Conservation (phyloP, 2,113 vertebrate genomes). For the Taurulus bubalis region DNA sequence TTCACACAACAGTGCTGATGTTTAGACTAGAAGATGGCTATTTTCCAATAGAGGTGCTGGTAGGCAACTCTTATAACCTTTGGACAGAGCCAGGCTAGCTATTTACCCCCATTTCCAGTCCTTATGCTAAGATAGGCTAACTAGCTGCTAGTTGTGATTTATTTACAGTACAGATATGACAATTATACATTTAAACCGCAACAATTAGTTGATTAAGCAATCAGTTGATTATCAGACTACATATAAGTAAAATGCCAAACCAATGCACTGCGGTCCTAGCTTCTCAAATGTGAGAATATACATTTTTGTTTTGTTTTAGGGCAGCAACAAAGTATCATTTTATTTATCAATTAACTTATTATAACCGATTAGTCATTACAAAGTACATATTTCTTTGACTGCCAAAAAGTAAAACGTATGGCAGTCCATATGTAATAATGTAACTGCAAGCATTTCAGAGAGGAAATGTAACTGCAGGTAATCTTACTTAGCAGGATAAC, state of each 20-base stretch:
- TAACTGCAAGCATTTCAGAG: background rate
- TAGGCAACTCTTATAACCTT: background rate
- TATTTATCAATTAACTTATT: background rate
- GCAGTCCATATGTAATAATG: background rate
- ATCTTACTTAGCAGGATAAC: background rate
- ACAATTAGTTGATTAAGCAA: background rate
- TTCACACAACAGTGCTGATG: background rate
- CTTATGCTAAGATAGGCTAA: slow-evolving; percentile 1
- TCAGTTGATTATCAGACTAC: background rate
- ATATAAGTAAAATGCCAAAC: background rate
- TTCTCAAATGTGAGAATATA: background rate
- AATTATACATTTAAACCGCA: background rate
- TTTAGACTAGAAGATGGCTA: background rate
- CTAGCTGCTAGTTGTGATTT: background rate
- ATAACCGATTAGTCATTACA: background rate
- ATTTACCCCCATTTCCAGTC: background rate
- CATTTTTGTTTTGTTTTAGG: background rate
- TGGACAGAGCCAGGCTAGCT: background rate
- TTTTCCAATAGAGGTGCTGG: background rate
- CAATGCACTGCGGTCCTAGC: background rate
- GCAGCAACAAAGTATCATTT: background rate
- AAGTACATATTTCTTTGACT: background rate
- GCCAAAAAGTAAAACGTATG: background rate
- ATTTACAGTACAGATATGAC: background rate
- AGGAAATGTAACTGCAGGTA: no score